Evolutionary conservation across 2,797 vertebrate species (phyloP), one percentile per base, ranked within the genome.

Genomic region (Danio jaintianensis): DNA sequence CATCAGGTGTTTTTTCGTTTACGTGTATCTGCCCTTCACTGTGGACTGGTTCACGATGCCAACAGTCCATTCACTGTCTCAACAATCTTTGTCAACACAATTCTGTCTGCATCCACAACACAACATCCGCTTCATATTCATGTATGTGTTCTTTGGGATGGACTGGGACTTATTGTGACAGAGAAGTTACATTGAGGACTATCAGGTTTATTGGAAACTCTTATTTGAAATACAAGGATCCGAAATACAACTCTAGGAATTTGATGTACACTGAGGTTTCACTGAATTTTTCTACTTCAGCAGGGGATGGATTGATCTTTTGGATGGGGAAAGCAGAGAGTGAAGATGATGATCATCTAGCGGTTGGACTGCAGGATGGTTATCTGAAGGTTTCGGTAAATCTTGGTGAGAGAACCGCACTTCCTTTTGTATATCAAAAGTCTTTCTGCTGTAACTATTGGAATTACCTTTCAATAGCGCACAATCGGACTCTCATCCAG

Each of bases 261-360:
- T 87, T 96, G 38, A 93, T 86, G 62, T 20, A 91, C 55, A 93
- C 93, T 0, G 91, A 87, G 40, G 55, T 96, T 75, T 93, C 94
- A 10, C 91, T 98, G 22, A 95, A 94, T 85, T 94, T 97, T 70
- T 91, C 82, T 22, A 85, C 93, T 0, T 86, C 42, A 74, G 84
- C 91, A 11, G 86, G 52, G 1, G 92, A 95, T 48, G 90, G 94
- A 45, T 80, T 97, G 91, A 90, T 96, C 38, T 40, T 89, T 80
- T 97, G 96, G 95, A 91, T 95, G 92, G 96, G 96, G 13, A 93
- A 88, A 80, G 93, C 91, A 0, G 91, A 94, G 75, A 90, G 94
- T 0, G 94, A 96, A 83, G 94, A 95, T 6, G 92, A 96, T 5
- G 95, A 97, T 85, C 96, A 96, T 87, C 94, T 98, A 56, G 93